Evolutionary conservation across 2,113 vertebrate species (phyloP).

Genomic region (Sigmodon hispidus): DNA sequence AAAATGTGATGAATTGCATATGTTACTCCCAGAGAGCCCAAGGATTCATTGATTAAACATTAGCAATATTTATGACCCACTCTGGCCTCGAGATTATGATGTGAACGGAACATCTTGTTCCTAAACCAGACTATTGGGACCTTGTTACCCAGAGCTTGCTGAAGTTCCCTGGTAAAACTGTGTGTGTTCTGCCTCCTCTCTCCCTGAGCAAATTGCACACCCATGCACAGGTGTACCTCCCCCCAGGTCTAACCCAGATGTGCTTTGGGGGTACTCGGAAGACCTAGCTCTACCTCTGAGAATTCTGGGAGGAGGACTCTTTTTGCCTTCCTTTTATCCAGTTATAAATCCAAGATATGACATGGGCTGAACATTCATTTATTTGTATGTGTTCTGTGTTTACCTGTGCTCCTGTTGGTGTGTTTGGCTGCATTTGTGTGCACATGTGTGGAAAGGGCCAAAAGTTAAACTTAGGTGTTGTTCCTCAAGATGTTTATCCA

Average conservation of each 20-base stretch:
- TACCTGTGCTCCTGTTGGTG: not conserved
- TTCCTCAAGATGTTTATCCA: not conserved
- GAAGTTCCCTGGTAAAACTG: not conserved
- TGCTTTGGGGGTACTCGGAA: slow-evolving; percentile 19
- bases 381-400: not conserved
- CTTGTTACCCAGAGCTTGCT: not conserved
- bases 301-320: not conserved
- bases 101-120: not conserved
- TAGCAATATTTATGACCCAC: not conserved
- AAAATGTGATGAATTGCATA: not conserved
- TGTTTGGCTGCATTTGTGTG: not conserved
- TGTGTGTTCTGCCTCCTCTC: not conserved
- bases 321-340: not conserved
- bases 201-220: not conserved
- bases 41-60: not conserved
- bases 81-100: not conserved
- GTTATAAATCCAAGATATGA: not conserved
- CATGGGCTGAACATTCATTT: not conserved
- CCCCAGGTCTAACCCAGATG: not conserved
- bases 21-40: not conserved
- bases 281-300: not conserved
- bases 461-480: not conserved
- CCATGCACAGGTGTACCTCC: not conserved
- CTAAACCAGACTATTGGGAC: not conserved
- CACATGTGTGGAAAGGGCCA: not conserved